A percentile compares a stretch with the other conserved stretches of the same genome.
phyloP scores from a whole-genome alignment of 2,797 vertebrate genomes.

The Coreius guichenoti region DNA sequence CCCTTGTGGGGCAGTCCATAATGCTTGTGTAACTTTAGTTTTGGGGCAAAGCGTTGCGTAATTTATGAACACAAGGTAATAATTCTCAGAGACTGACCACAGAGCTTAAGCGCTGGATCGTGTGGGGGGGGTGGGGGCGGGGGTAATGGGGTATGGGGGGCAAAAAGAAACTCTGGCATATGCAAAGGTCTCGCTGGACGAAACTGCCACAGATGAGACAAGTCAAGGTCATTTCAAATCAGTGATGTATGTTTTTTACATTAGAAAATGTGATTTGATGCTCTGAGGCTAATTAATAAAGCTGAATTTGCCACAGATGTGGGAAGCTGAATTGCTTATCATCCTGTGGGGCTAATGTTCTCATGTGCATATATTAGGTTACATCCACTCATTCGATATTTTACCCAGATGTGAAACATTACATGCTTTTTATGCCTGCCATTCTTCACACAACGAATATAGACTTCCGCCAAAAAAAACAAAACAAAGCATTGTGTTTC shows the following conservation, averaged over 20 bases:
- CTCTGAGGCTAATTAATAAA: neutral
- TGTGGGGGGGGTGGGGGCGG: constrained; percentile 57
- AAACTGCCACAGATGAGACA: constrained; percentile 20
- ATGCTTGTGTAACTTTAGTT: constrained; percentile 75
- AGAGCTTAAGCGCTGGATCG: constrained; percentile 57
- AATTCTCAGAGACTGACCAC: constrained; percentile 62
- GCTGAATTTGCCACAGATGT: constrained; percentile 17
- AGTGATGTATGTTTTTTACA: neutral
- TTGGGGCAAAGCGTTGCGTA: constrained; percentile 69
- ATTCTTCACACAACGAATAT: constrained; percentile 71
- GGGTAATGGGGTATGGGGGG: too few relatives aligned
- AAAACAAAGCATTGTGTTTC: constrained; percentile 69
- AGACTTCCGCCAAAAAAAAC: constrained; percentile 60
- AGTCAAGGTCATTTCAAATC: neutral
- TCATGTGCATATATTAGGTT: constrained; percentile 67
- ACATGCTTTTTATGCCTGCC: constrained; percentile 65
- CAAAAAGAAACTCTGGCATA: neutral
- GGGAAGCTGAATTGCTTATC: neutral
- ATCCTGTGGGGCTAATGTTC: constrained; percentile 20
- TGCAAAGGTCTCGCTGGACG: constrained; percentile 37
- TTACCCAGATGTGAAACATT: constrained; percentile 72
- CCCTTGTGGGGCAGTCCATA: constrained; percentile 57
- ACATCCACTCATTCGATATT: constrained; percentile 71
- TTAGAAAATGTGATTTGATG: constrained; percentile 14
- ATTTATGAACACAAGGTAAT: constrained; percentile 72